A percentile compares a stretch with the other conserved stretches of the same genome.
Evolutionary conservation across 2,113 vertebrate genomes (phyloP).

Genomic region (Ranitomeya variabilis): DNA sequence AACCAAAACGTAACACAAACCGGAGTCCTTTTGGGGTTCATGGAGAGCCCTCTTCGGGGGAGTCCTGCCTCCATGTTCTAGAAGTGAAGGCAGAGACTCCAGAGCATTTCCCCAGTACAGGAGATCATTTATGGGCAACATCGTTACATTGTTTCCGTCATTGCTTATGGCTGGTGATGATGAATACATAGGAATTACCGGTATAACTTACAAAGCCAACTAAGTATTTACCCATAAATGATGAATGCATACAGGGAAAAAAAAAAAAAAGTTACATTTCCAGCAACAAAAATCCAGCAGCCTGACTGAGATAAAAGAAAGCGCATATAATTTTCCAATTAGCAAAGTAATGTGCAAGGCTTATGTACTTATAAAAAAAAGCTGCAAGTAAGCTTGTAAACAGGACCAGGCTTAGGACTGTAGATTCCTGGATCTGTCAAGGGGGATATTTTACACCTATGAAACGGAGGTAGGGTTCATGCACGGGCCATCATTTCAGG

Average conservation of each 20-base stretch:
- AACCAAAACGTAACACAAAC: conserved; percentile 62
- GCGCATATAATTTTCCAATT: conserved; percentile 8
- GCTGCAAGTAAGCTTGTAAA: conserved; percentile 24
- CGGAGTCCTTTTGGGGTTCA: not conserved
- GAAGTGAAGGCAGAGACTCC: conserved; percentile 17
- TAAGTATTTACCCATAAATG: conserved; percentile 58
- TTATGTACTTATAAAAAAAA: conserved; percentile 15
- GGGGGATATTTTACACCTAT: not conserved
- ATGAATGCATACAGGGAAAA: conserved; percentile 54
- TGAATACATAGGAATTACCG: not conserved
- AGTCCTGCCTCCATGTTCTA: conserved; percentile 44
- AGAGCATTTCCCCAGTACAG: conserved; percentile 37
- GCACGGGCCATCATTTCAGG: not conserved
- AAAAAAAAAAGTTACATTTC: conserved; percentile 34
- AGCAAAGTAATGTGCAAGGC: conserved; percentile 17
- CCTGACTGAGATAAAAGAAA: conserved; percentile 63
- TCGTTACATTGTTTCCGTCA: not conserved
- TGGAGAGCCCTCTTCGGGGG: not conserved
- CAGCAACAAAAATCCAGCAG: conserved; percentile 65
- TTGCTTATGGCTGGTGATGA: not conserved
- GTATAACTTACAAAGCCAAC: not conserved
- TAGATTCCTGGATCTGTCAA: not conserved
- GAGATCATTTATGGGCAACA: conserved; percentile 60
- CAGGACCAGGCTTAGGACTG: not conserved
- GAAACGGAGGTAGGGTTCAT: not conserved